Conservation (phyloP, 2,888 invertebrate genomes). For the Ariolimax columbianus region DNA sequence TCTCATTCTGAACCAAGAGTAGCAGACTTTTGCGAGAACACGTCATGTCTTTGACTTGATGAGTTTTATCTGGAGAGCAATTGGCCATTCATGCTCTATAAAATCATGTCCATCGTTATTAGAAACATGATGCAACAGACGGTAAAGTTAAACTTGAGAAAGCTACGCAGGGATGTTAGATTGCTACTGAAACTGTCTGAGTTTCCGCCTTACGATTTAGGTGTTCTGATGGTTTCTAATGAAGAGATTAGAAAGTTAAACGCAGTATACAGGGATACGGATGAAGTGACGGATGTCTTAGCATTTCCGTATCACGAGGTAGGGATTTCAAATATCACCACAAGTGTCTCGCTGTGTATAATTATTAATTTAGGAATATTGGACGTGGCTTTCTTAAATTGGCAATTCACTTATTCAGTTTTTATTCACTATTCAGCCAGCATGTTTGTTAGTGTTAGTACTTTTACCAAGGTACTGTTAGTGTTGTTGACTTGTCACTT, state of each 20-base stretch:
- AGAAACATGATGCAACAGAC: constrained; percentile 50
- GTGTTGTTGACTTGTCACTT: too few species aligned
- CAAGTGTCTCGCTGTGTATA: too few species aligned
- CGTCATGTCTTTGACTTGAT: background rate
- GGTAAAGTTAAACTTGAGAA: constrained; percentile 35
- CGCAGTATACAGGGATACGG: constrained; percentile 41
- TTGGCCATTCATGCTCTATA: background rate
- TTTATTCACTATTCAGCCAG: too few species aligned
- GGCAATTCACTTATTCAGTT: too few species aligned
- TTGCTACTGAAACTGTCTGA: constrained; percentile 1
- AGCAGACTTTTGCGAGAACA: background rate
- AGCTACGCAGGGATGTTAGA: constrained; percentile 30
- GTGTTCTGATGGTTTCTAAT: constrained; percentile 44
- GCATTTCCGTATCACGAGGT: constrained; percentile 54
- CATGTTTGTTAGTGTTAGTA: too few species aligned
- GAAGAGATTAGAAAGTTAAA: constrained; percentile 45
- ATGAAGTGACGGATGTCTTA: constrained; percentile 53
- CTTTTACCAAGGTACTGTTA: too few species aligned
- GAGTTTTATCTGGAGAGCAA: background rate
- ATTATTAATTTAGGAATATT: too few species aligned
- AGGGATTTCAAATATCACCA: too few species aligned
- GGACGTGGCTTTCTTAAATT: too few species aligned
- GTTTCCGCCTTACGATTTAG: constrained; percentile 39
- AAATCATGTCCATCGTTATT: constrained; percentile 46
- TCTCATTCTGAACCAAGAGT: too few species aligned